phyloP scores from a whole-genome alignment of 2,888 invertebrate species.

The Cepaea hortensis region DNA sequence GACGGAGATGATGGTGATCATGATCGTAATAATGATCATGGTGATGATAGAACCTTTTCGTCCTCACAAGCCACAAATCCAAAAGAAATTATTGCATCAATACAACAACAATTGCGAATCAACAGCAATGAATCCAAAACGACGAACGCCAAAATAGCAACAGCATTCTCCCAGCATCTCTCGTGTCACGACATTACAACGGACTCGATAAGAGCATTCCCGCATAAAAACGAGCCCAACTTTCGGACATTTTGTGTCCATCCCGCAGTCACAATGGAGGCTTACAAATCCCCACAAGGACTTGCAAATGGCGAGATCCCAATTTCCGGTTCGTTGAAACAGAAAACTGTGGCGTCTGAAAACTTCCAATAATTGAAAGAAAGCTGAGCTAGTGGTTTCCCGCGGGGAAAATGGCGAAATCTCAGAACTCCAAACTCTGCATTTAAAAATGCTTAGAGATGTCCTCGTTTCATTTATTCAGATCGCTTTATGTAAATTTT shows the following conservation, averaged over 20 bases:
- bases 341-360: conserved; percentile 26
- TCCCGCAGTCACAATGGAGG: conserved; percentile 16
- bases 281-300: conserved; percentile 38
- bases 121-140: not conserved
- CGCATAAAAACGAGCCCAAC: not conserved
- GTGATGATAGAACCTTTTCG: too few relatives aligned
- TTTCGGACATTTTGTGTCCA: not conserved
- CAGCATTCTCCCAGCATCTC: not conserved
- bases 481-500: not conserved
- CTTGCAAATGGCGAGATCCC: conserved; percentile 42
- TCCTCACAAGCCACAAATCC: too few relatives aligned
- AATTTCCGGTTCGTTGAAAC: conserved; percentile 37
- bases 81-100: not conserved
- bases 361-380: conserved; percentile 43
- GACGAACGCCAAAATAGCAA: not conserved
- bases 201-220: not conserved
- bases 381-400: conserved; percentile 1
- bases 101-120: not conserved
- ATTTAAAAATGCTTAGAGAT: conserved; percentile 28
- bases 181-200: not conserved
- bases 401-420: conserved; percentile 5
- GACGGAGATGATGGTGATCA: too few relatives aligned
- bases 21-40: too few relatives aligned
- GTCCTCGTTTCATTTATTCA: not conserved
- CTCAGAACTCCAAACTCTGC: not conserved